These are phyloP conservation scores for Adelges cooleyi DNA, from an alignment of 1,140 invertebrate species.

Conservation along the genomic window DNA sequence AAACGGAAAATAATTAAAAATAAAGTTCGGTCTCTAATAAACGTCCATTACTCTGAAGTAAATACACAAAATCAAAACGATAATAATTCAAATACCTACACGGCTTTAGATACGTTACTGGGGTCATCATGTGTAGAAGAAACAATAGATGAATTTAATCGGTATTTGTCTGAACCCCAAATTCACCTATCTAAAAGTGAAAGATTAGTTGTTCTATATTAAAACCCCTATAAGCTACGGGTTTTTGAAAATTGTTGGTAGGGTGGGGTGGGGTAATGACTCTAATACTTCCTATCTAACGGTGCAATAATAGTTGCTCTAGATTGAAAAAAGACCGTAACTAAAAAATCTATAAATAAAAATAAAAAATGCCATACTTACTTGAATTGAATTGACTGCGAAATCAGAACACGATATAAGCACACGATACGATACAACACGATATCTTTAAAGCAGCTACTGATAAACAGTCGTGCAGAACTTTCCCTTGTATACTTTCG, in stretches of 20 bases:
- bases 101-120: neutral
- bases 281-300: neutral
- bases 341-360: too few relatives aligned
- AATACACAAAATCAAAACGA: neutral
- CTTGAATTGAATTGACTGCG: neutral
- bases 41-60: too few relatives aligned
- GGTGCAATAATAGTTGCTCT: too few relatives aligned
- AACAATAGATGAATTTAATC: constrained; percentile 5
- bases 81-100: neutral
- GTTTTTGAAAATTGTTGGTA: neutral
- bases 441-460: neutral
- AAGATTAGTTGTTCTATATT: neutral
- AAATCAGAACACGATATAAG: neutral
- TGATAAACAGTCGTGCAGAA: neutral
- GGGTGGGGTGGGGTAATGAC: neutral
- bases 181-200: neutral
- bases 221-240: neutral
- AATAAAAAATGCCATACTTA: neutral
- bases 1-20: neutral
- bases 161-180: neutral
- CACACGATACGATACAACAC: neutral
- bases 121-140: neutral
- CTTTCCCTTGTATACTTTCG: neutral
- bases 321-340: neutral
- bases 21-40: neutral